Conservation (phyloP, 2,888 invertebrate genomes). For the Sycophila texana region DNA sequence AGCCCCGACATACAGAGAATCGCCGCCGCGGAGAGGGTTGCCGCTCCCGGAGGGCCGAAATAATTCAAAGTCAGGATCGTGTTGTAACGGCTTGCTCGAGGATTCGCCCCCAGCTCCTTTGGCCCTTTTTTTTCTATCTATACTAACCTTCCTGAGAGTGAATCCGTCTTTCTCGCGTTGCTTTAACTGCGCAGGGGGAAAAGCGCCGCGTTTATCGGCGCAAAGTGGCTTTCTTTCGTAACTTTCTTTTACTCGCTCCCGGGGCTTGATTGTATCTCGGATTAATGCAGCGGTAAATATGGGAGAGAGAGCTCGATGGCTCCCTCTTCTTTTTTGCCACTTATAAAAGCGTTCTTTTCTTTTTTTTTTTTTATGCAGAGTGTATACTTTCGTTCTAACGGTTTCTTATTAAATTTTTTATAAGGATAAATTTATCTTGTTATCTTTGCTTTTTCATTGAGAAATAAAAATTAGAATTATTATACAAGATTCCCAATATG, state of each 20-base stretch:
- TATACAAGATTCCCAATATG: too few relatives aligned
- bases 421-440: too few relatives aligned
- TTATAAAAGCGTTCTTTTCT: too few relatives aligned
- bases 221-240: slow-evolving; percentile 1
- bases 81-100: slow-evolving; percentile 20
- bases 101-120: neutral
- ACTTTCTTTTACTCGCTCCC: neutral
- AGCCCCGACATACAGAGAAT: slow-evolving; percentile 27
- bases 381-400: too few relatives aligned
- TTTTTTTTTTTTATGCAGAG: too few relatives aligned
- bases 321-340: too few relatives aligned
- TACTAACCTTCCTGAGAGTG: neutral
- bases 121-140: neutral
- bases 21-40: slow-evolving; percentile 28
- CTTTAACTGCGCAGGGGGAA: neutral
- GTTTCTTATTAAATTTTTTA: too few relatives aligned
- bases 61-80: slow-evolving; percentile 30
- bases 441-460: too few relatives aligned
- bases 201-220: neutral
- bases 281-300: too few relatives aligned
- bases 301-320: too few relatives aligned
- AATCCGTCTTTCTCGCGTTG: neutral
- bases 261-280: neutral
- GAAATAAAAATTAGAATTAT: too few relatives aligned
- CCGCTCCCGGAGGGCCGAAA: slow-evolving; percentile 30